phyloP scores from a whole-genome alignment of 2,888 invertebrate genomes.

The Salpingus planirostris region DNA sequence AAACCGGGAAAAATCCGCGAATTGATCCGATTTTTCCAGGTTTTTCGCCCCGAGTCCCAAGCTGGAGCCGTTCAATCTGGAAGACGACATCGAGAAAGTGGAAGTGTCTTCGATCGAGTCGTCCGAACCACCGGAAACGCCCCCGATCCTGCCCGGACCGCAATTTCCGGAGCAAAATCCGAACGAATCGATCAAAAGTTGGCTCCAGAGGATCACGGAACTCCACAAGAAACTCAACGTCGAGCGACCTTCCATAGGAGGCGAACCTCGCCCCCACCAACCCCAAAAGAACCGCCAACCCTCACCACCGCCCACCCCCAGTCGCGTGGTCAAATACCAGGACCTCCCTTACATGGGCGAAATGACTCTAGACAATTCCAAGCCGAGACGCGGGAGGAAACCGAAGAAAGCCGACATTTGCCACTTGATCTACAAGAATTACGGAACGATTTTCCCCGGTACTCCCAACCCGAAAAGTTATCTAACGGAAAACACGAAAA shows the following conservation, averaged over 20 bases:
- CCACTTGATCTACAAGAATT: constrained; percentile 84
- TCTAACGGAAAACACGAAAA: constrained; percentile 36
- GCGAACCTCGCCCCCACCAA: constrained; percentile 11
- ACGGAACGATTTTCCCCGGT: constrained; percentile 76
- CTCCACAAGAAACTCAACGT: constrained; percentile 52
- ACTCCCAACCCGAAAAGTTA: constrained; percentile 53
- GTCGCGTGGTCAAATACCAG: constrained; percentile 60
- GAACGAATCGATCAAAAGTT: constrained; percentile 61
- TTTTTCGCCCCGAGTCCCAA: no score
- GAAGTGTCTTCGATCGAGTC: constrained; percentile 34
- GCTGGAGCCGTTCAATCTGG: constrained; percentile 28
- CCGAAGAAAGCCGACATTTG: constrained; percentile 90
- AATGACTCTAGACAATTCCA: constrained; percentile 80
- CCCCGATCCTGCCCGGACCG: constrained; percentile 2
- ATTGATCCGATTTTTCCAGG: constrained; percentile 5
- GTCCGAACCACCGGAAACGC: constrained; percentile 19
- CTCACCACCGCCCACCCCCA: constrained; percentile 15
- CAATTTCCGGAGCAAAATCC: constrained; percentile 40
- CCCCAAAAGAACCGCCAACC: no score
- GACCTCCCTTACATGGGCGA: constrained; percentile 90
- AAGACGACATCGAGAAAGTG: constrained; percentile 37
- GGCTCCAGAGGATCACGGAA: constrained; percentile 67
- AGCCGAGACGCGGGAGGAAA: constrained; percentile 77
- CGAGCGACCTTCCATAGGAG: no score
- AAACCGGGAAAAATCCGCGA: no score